phyloP scores from a whole-genome alignment of 2,888 invertebrate species.

The Linyphia triangularis region DNA sequence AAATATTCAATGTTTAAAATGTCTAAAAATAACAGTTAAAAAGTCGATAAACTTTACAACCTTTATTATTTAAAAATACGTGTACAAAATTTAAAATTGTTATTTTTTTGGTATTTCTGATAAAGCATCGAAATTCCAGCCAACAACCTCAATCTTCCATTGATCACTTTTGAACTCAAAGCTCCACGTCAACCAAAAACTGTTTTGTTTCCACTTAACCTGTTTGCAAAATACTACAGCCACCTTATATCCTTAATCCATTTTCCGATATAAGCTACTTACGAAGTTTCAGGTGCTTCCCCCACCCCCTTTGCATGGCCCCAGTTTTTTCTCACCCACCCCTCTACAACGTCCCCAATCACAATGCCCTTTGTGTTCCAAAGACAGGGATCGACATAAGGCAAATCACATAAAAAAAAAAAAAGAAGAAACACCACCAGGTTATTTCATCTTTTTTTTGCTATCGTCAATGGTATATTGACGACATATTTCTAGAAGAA shows the following conservation, averaged over 20 bases:
- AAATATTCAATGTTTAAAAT: too few species aligned
- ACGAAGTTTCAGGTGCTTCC: background rate
- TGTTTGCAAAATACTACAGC: background rate
- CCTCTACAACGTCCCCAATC: background rate
- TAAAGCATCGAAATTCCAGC: too few species aligned
- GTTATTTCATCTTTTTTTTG: background rate
- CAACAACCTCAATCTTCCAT: too few species aligned
- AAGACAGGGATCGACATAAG: background rate
- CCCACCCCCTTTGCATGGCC: background rate
- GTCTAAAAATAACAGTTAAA: too few species aligned
- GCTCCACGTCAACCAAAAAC: too few species aligned
- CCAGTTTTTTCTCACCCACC: background rate
- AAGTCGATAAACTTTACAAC: too few species aligned
- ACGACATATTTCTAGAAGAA: conserved; percentile 57
- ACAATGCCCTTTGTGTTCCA: conserved; percentile 27
- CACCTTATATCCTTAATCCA: conserved; percentile 6
- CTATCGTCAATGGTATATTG: conserved; percentile 15
- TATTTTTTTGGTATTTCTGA: too few species aligned
- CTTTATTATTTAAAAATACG: too few species aligned
- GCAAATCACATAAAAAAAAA: background rate
- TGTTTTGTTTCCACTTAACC: background rate
- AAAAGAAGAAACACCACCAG: background rate
- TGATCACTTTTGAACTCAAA: too few species aligned
- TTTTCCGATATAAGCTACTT: conserved; percentile 1
- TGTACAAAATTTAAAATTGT: too few species aligned